Conservation (phyloP, 2,888 invertebrate species). For the Rhamnusium bicolor region DNA sequence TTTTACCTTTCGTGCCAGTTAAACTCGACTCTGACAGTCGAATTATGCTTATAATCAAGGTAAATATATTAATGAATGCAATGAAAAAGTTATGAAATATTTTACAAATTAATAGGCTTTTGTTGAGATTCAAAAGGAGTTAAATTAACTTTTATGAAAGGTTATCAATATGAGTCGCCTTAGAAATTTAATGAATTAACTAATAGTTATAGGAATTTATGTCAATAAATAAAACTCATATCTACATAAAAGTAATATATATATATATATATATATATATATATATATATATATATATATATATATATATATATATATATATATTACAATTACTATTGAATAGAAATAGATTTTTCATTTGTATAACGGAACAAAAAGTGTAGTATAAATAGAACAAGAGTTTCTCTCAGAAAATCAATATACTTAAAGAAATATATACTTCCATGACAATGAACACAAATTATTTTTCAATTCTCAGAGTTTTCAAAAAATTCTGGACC, state of each 20-base stretch:
- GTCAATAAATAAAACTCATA: neutral
- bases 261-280: too few relatives aligned
- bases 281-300: too few relatives aligned
- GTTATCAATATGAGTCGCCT: neutral
- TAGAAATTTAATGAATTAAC: neutral
- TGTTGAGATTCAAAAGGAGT: neutral
- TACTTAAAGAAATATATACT: too few relatives aligned
- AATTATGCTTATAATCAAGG: neutral
- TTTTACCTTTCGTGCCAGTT: slow-evolving; percentile 9
- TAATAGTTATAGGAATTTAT: neutral
- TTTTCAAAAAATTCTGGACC: too few relatives aligned
- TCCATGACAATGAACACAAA: too few relatives aligned
- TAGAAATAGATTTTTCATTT: too few relatives aligned
- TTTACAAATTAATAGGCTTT: slow-evolving; percentile 1
- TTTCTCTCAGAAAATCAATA: too few relatives aligned
- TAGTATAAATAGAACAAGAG: too few relatives aligned
- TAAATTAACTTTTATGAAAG: slow-evolving; percentile 13
- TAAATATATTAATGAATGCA: neutral
- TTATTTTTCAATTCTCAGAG: too few relatives aligned
- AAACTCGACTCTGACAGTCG: slow-evolving; percentile 1
- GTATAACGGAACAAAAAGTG: too few relatives aligned
- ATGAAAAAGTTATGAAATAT: neutral
- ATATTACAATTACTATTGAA: too few relatives aligned
- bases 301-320: too few relatives aligned
- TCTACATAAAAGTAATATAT: neutral